phyloP scores from a whole-genome alignment of 53 echinoderm and acorn worm genomes.

The Paracentrotus lividus region DNA sequence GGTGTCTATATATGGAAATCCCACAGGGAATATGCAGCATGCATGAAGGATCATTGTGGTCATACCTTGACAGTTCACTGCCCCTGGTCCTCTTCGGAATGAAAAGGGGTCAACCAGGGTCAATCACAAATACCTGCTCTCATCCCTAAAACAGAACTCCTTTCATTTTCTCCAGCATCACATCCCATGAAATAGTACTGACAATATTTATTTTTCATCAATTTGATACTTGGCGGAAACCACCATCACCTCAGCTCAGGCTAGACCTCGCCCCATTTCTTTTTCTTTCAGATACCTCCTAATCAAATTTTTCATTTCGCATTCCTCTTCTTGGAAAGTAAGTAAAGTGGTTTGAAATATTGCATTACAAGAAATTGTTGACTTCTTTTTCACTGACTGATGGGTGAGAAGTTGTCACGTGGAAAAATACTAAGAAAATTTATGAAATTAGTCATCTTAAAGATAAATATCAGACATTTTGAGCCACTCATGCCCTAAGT shows the following conservation, averaged over 20 bases:
- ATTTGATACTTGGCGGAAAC: constrained; percentile 44
- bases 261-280: constrained; percentile 11
- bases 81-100: background rate
- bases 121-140: constrained; percentile 1
- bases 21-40: too few species aligned
- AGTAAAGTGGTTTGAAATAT: background rate
- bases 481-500: constrained; percentile 1
- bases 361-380: background rate
- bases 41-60: background rate
- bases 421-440: too few species aligned
- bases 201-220: constrained; percentile 8
- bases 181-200: constrained; percentile 19
- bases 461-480: background rate
- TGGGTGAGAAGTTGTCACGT: background rate
- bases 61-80: constrained; percentile 18
- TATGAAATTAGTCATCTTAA: constrained; percentile 20
- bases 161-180: background rate
- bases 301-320: background rate
- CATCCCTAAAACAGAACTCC: constrained; percentile 30
- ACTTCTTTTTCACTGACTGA: background rate
- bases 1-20: too few species aligned
- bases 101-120: constrained; percentile 3
- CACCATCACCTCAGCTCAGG: background rate
- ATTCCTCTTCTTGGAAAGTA: constrained; percentile 16
- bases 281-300: background rate